Conservation (phyloP, 2,797 vertebrate genomes). For the Cossypha polioptera region DNA sequence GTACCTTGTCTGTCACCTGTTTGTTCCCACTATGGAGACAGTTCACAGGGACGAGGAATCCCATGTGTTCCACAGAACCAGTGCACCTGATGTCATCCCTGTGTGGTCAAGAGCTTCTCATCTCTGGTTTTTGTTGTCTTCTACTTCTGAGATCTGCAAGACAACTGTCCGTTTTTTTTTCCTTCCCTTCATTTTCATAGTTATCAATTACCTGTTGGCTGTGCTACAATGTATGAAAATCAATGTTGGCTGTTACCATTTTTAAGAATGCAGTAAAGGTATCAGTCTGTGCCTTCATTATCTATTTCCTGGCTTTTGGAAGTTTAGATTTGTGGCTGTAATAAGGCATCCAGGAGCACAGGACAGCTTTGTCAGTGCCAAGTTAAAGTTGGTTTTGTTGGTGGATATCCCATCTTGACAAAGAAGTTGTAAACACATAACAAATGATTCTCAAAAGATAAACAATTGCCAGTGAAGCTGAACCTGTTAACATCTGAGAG, state of each 20-base stretch:
- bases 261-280: background rate
- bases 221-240: background rate
- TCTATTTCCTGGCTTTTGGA: background rate
- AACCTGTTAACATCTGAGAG: background rate
- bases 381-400: background rate
- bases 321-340: background rate
- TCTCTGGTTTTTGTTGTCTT: background rate
- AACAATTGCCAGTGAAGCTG: background rate
- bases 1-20: background rate
- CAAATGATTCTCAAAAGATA: background rate
- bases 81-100: background rate
- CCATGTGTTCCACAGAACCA: background rate
- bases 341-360: background rate
- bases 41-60: background rate
- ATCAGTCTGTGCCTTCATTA: background rate
- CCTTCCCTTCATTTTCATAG: too few relatives aligned
- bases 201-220: background rate
- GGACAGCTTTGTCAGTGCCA: background rate
- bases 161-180: too few relatives aligned
- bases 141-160: background rate
- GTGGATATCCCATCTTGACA: background rate
- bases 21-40: background rate
- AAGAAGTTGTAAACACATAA: background rate
- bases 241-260: background rate
- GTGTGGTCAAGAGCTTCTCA: background rate